Base-by-base conservation (phyloP, 2,888 invertebrate species). In the Ceratothoa steindachneri region DNA sequence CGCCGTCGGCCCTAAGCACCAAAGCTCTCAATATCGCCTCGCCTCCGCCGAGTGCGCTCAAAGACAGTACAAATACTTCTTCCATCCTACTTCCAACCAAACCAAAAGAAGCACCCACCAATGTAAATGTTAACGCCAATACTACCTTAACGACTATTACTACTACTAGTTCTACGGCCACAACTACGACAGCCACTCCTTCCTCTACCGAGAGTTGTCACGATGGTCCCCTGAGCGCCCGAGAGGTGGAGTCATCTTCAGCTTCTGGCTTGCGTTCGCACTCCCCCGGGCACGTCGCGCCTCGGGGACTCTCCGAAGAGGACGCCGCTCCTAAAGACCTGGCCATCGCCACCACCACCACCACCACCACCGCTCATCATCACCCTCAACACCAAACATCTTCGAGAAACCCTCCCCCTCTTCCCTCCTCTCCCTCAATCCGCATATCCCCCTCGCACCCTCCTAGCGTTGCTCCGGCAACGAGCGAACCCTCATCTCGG, bases 21-120 rank as follows among this genome's bases (percentile, higher is more conserved):
- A 67, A 71, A 70, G 60, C 71, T 24, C 53, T 55, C 53, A 67
- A 70, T 7, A 64, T 71, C 5, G 69, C 53, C 64, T 51, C 67
- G 51, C 22, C 72, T 29, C 41, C 41, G 4, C n/a, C 24, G 60
- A 41, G 41, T 41, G 67, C 19, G 15, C 51, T 28, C 24, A 53
- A 69, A 52, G 52, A 52, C 24, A 22, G 52, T 53, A 52, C 69
- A 69, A 69, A 31, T 69, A 19, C 22, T 69, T 69, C 53, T 69
- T 60, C 60, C 60, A 60, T 67, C 70, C 67, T 71, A 64, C 71
- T 67, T 2, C 2, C 67, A 66, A 30, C 67, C 30, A 31, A 70
- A 67, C 71, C 60, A 76, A 76, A 60, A 52, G 67, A 60, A 27
- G 30, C 28, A 30, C 22, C 67, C 22, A 28, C 52, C 5, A 30